Conservation (phyloP, 37 sponge, comb jelly and placozoan genomes). For the Tethya wilhelma region DNA sequence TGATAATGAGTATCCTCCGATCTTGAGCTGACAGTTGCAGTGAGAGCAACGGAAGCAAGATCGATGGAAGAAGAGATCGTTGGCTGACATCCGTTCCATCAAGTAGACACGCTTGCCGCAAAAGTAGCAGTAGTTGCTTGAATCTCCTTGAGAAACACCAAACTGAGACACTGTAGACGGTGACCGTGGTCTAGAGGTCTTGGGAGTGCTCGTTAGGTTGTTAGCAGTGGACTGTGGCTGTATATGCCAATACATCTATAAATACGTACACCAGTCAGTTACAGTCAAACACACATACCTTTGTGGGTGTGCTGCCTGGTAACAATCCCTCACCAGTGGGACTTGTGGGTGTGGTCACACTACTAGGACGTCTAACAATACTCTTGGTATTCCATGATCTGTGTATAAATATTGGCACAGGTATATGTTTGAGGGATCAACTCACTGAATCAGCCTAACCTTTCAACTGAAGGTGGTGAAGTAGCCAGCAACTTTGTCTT, state of each 20-base stretch:
- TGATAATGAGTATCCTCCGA: slow-evolving; percentile 79
- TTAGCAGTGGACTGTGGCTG: too few species aligned
- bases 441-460: not conserved
- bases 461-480: slow-evolving; percentile 32
- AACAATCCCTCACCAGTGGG: not conserved
- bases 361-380: not conserved
- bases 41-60: slow-evolving; percentile 81
- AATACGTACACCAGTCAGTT: not conserved
- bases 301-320: not conserved
- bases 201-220: not conserved
- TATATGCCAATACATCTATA: too few species aligned
- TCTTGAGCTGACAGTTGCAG: slow-evolving; percentile 72
- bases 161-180: not conserved
- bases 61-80: slow-evolving; percentile 87
- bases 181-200: not conserved
- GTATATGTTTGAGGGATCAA: not conserved
- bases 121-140: slow-evolving; percentile 80
- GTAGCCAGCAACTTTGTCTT: slow-evolving; percentile 8
- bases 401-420: not conserved
- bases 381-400: slow-evolving; percentile 38
- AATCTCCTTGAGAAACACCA: not conserved
- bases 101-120: slow-evolving; percentile 81
- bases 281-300: not conserved
- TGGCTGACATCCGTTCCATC: slow-evolving; percentile 85
- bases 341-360: not conserved